Evolutionary conservation across 2,113 vertebrate species (phyloP), one percentile per base, ranked within the genome.

Genomic region (Nothobranchius kuhntae): DNA sequence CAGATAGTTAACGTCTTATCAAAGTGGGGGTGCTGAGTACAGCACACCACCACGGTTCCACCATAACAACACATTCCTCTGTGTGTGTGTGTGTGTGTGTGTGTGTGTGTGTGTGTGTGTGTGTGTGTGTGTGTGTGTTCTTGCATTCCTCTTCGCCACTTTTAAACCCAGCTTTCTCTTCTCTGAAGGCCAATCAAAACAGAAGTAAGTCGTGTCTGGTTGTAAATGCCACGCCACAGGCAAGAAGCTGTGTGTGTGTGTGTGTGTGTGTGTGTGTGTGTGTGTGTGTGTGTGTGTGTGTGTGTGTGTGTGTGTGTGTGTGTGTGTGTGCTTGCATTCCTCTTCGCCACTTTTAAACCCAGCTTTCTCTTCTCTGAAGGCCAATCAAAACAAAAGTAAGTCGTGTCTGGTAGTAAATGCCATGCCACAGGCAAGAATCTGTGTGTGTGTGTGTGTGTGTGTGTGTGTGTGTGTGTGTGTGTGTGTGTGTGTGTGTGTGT

Each of bases 341-440:
- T 81, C 78, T 45, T 60, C 64, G 61, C 83, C 81, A 86, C 81
- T 78, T 87, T 75, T 64, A 89, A 65, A 75, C 78, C 65, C 17
- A 45, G 17, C 77, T 60, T 66, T 51, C 73, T 77, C 65, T 54
- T 68, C 75, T 78, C 66, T n/a, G 15, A 71, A 30, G 26, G 80
- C 80, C 80, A 86, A 85, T 69, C 76, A 77, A 85, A 89, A 88
- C 84, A 89, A 73, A 74, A 59, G 42, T 86, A 86, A 89, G 86
- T 82, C 55, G 67, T 4, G 11, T 53, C 51, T 53, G 61, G 74
- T 77, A 84, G 71, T 85, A 78, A 80, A 78, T 75, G 66, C 61
- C 46, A 62, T 53, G 68, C 68, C 80, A 71, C 66, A 72, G 65
- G 47, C 73, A 67, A 81, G 56, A 30, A 65, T n/a, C n/a, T n/a